Conservation (phyloP, 1,140 invertebrate genomes). For the Cylas formicarius region DNA sequence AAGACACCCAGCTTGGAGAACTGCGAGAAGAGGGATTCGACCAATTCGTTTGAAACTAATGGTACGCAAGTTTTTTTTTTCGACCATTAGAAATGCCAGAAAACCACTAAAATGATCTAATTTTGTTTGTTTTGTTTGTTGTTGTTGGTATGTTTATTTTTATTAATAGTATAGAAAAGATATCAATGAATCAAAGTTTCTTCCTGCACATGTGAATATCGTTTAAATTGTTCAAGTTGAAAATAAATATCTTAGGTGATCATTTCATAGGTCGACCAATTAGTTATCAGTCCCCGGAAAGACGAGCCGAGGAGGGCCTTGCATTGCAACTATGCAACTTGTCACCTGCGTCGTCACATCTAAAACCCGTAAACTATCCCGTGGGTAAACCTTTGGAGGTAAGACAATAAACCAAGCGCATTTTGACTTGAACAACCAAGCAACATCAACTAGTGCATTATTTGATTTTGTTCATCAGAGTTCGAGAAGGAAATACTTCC, state of each 20-base stretch:
- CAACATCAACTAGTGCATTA: too few species aligned
- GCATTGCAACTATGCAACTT: constrained; percentile 21
- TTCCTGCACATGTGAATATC: constrained; percentile 16
- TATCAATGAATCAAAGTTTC: too few species aligned
- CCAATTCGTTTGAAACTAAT: constrained; percentile 45
- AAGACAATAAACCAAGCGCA: constrained; percentile 28
- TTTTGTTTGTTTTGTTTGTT: too few species aligned
- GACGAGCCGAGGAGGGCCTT: constrained; percentile 50
- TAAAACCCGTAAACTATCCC: constrained; percentile 56
- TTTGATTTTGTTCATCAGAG: too few species aligned
- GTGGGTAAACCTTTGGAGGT: constrained; percentile 76
- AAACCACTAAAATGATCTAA: too few species aligned
- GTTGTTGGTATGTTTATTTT: too few species aligned
- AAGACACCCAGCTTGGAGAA: constrained; percentile 69
- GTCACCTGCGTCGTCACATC: constrained; percentile 33
- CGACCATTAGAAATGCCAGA: too few species aligned
- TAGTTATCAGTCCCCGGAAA: constrained; percentile 27
- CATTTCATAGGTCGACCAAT: not conserved
- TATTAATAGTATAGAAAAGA: too few species aligned
- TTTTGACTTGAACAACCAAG: constrained; percentile 8
- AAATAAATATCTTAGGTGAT: constrained; percentile 9
- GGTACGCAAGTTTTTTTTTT: constrained; percentile 41
- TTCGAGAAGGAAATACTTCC: too few species aligned
- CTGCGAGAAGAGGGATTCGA: constrained; percentile 50
- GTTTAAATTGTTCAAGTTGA: not conserved